These are phyloP conservation scores for Danio albolineatus DNA, from an alignment of 2,797 vertebrate genomes.

Conservation along the genomic window DNA sequence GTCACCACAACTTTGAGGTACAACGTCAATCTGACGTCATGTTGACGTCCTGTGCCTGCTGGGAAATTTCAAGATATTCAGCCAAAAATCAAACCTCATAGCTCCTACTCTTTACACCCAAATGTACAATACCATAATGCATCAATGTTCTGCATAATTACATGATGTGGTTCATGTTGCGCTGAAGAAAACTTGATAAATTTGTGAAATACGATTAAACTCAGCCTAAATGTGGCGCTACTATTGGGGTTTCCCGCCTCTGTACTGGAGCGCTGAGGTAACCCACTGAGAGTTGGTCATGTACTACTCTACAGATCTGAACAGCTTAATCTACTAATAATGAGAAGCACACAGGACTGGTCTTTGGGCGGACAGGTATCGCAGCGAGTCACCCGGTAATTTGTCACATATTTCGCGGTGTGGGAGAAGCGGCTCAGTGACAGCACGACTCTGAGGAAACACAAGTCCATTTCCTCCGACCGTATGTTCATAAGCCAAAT, in stretches of 20 bases:
- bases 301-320: slow-evolving; percentile 65
- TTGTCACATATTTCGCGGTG: slow-evolving; percentile 48
- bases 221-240: slow-evolving; percentile 66
- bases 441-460: slow-evolving; percentile 6
- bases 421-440: background rate
- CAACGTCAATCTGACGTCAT: too few relatives aligned
- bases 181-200: background rate
- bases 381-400: slow-evolving; percentile 34
- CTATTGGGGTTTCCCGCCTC: slow-evolving; percentile 63
- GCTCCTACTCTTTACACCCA: slow-evolving; percentile 16
- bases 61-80: too few relatives aligned
- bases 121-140: slow-evolving; percentile 40
- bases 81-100: slow-evolving; percentile 46
- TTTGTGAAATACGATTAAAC: slow-evolving; percentile 55
- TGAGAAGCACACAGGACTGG: slow-evolving; percentile 69
- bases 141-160: slow-evolving; percentile 22
- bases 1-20: too few relatives aligned
- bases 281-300: slow-evolving; percentile 70
- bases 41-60: too few relatives aligned
- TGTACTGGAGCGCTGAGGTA: slow-evolving; percentile 63
- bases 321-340: slow-evolving; percentile 74
- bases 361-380: slow-evolving; percentile 37
- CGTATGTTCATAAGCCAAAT: background rate
- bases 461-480: slow-evolving; percentile 7
- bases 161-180: background rate